These are phyloP conservation scores for Hepsetus odoe DNA, from an alignment of 2,113 vertebrate genomes.

Conservation along the genomic window DNA sequence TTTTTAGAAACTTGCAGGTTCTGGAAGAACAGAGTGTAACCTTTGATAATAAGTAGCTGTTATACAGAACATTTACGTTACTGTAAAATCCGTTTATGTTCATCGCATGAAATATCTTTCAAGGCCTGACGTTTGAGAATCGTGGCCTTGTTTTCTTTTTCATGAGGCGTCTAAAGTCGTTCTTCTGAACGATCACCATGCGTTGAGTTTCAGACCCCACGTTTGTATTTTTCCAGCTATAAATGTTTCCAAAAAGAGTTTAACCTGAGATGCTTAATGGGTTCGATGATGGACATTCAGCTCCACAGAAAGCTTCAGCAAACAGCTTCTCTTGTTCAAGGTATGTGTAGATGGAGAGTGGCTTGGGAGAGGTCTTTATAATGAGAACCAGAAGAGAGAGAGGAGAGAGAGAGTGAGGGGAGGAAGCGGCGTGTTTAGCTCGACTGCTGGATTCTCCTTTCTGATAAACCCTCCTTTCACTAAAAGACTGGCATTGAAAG, in stretches of 20 bases:
- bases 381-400: constrained; percentile 35
- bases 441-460: constrained; percentile 34
- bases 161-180: too few species aligned
- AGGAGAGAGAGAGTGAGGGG: constrained; percentile 15
- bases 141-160: too few species aligned
- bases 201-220: too few species aligned
- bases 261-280: not conserved
- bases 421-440: constrained; percentile 43
- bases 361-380: constrained; percentile 37
- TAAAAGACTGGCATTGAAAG: constrained; percentile 38
- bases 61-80: too few species aligned
- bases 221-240: too few species aligned
- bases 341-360: constrained; percentile 27
- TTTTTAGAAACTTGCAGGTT: too few species aligned
- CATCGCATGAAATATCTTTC: too few species aligned
- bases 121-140: too few species aligned
- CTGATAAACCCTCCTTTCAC: constrained; percentile 2
- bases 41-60: too few species aligned
- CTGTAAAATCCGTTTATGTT: too few species aligned
- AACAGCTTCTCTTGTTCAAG: constrained; percentile 11
- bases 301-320: not conserved
- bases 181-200: too few species aligned
- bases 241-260: not conserved
- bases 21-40: too few species aligned
- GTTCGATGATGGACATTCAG: constrained; percentile 1